phyloP scores from a whole-genome alignment of 2,113 vertebrate genomes.

The Cettia cetti region DNA sequence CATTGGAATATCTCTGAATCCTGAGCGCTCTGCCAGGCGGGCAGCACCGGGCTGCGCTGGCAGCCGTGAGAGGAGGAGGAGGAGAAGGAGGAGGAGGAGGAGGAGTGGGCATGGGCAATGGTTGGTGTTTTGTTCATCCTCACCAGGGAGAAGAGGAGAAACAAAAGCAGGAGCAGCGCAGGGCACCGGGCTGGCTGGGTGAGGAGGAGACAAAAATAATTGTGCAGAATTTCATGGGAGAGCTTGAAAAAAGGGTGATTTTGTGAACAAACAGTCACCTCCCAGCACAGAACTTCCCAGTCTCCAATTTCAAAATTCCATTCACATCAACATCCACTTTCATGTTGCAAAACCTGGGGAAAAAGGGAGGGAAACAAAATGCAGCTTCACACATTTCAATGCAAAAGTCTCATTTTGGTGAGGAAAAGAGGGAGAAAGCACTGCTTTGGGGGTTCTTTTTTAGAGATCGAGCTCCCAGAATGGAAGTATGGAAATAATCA shows the following conservation, averaged over 20 bases:
- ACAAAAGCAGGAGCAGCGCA: not conserved
- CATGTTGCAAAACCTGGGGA: conserved; percentile 30
- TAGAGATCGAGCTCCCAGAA: not conserved
- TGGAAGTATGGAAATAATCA: not conserved
- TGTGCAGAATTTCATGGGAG: not conserved
- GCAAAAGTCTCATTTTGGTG: not conserved
- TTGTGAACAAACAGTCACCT: not conserved
- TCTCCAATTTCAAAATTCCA: conserved; percentile 23
- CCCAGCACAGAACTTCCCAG: not conserved
- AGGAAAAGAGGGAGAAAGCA: not conserved
- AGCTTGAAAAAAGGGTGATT: not conserved
- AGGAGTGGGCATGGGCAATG: not conserved
- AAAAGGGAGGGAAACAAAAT: not conserved
- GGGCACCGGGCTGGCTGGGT: not conserved
- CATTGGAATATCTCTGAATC: accelerated
- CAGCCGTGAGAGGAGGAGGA: not conserved
- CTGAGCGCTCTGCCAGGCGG: not conserved
- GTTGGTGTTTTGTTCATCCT: not conserved
- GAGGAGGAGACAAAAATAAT: not conserved
- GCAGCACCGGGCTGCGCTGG: not conserved
- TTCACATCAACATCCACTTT: conserved; percentile 37
- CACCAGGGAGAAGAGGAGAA: not conserved
- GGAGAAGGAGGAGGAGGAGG: not conserved
- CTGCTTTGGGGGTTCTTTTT: not conserved
- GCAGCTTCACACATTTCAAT: not conserved